Base-by-base conservation (phyloP, 2,888 invertebrate genomes). In the Erebia ligea region DNA sequence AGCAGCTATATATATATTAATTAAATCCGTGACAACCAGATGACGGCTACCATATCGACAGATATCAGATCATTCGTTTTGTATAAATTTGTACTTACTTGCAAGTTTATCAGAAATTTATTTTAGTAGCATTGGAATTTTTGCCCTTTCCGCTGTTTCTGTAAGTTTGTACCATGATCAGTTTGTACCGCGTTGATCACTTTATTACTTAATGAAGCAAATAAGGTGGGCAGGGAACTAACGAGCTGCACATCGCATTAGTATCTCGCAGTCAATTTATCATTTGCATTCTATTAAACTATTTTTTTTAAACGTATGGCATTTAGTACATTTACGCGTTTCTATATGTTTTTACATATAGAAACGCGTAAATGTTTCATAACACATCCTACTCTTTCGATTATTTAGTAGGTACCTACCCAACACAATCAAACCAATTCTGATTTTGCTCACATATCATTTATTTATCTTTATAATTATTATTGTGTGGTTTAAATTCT, bases 241-340 rank as follows among this genome's bases (percentile, higher is more conserved):
- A 85, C 82, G 80, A 81, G 79, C 79, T 77, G 81, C 77, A 80
- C 80, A 79, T 79, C 72, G 69, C 75, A 82, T 82, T 85, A 83
- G 80, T 81, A 81, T 79, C 82, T 79, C 80, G 80, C 82, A 85
- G 83, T 81, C 86, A 86, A 85, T 87, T 87, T 84, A 86, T 86
- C 83, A 81, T 80, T 78, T 77, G 79, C 78, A 78, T 83, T 81
- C 52, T 25, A 67, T 17, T 67, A 64, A 66, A 56, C 50, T 67
- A 50, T n/a, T 42, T 50, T 17, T n/a, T n/a, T 8, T 52, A 48
- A 45, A 21, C 40, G 40, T 40, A 40, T n/a, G n/a, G n/a, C 6
- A 9, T 9, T 40, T 40, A 40, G 6, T 40, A 6, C 40, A 6
- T 6, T 1, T 40, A 40, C n/a, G n/a, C 34, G 34, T 34, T 34